These are phyloP conservation scores for Microtus oregoni DNA, from an alignment of 2,113 vertebrate genomes.

Conservation along the genomic window DNA sequence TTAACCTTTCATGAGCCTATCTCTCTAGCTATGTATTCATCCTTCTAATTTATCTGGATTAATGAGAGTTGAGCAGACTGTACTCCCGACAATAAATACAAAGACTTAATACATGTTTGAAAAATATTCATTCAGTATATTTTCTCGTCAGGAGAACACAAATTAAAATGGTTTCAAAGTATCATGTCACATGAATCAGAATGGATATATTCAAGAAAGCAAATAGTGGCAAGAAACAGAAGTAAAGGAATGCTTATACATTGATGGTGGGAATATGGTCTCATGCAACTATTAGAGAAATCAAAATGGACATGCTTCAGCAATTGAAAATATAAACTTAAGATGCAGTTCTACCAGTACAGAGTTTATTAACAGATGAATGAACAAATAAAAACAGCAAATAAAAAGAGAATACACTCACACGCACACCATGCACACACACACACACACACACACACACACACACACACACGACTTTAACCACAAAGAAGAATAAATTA, in stretches of 20 bases:
- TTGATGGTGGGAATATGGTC: background rate
- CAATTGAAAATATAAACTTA: background rate
- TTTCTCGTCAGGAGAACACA: background rate
- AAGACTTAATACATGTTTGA: background rate
- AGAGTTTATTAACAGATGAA: background rate
- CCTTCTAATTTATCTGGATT: background rate
- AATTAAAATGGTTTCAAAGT: background rate
- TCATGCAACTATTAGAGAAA: background rate
- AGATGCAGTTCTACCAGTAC: background rate
- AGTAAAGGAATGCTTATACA: background rate
- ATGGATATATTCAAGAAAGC: background rate
- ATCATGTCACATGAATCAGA: background rate
- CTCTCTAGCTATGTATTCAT: too few species aligned
- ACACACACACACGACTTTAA: background rate
- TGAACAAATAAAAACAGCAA: background rate
- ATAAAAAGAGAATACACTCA: background rate
- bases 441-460: background rate
- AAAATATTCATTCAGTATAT: background rate
- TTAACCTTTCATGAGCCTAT: background rate
- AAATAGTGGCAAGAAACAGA: background rate
- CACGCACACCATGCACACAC: background rate
- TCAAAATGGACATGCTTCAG: background rate
- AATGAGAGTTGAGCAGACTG: background rate
- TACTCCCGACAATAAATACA: background rate
- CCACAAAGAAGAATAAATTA: background rate